Percentiles rank a stretch among this genome's conserved stretches.
phyloP scores from a whole-genome alignment of 2,888 invertebrate genomes.

The Polyommatus icarus region DNA sequence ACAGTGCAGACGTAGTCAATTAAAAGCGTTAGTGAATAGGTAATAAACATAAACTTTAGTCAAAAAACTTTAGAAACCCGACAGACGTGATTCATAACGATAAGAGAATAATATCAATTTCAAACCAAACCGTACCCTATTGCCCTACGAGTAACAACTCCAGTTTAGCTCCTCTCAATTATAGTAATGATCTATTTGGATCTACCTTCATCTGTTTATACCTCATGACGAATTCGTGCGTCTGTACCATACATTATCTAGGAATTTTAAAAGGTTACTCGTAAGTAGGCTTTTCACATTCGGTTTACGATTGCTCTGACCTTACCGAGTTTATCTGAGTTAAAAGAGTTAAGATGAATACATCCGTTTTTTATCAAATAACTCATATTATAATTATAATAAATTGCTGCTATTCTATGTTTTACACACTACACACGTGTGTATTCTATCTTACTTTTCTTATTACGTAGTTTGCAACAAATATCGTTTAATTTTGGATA shows the following conservation, averaged over 20 bases:
- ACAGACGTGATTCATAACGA: too few species aligned
- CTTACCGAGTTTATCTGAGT: conserved; percentile 32
- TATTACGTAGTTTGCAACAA: background rate
- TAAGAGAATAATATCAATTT: background rate
- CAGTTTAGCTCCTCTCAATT: conserved; percentile 49
- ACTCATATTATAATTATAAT: background rate
- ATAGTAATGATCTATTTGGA: conserved; percentile 78
- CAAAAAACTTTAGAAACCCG: too few species aligned
- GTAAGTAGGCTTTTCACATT: conserved; percentile 43
- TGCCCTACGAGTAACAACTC: background rate
- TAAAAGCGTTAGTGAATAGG: too few species aligned
- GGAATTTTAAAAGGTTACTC: conserved; percentile 76
- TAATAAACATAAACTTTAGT: too few species aligned
- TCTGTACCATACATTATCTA: conserved; percentile 67
- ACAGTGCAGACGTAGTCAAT: too few species aligned
- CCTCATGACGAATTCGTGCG: conserved; percentile 66
- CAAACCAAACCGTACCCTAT: background rate
- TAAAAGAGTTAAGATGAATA: conserved; percentile 20
- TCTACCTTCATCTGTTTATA: conserved; percentile 78
- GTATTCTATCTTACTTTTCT: background rate
- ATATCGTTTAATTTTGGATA: background rate
- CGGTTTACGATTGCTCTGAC: conserved; percentile 36
- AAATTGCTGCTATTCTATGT: background rate
- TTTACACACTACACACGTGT: too few species aligned
- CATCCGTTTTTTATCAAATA: conserved; percentile 20